Base-by-base conservation (phyloP, 1,140 invertebrate genomes). In the Asobara japonica region DNA sequence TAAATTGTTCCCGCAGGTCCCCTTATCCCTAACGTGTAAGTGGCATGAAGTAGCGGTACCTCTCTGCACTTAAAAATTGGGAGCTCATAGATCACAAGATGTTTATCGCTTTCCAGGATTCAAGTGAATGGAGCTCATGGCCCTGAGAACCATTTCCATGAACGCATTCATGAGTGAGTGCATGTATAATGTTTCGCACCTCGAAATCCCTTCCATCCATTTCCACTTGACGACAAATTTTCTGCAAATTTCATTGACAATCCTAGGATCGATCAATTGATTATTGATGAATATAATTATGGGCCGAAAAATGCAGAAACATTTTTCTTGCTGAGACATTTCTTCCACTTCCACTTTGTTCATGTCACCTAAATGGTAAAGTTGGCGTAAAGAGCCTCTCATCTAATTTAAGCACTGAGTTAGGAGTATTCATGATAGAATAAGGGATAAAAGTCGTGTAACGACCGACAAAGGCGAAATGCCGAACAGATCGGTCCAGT, bases 381-480 rank as follows among this genome's bases (percentile, higher is more conserved):
- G n/a, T 4, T 8, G n/a, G n/a, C 1, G 2, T 13, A n/a, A 38
- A 38, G 36, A 7, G 10, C n/a, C n/a, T 38, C 36, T 51, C n/a
- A 16, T 18, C 45, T 51, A 51, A 51, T 51, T 51, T 20, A 20
- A 51, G 45, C 16, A 16, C 45, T 20, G 45, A 51, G 45, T 51
- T 51, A 51, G 45, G 20, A 30, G 18, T 62, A 62, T 64, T 38
- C 56, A 22, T 10, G 36, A 20, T 29, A 64, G 48, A 69, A 65
- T 75, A 71, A 60, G 74, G 31, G 41, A 61, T 76, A 75, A 74
- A 69, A 74, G 73, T 76, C 74, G 31, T 64, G 78, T 67, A 77
- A 76, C 45, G 60, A 65, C 56, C 45, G 56, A 65, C 27, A 65
- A 27, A 72, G 66, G 69, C 76, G 65, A 56, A 31, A 72, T 67